phyloP scores from a whole-genome alignment of 2,888 invertebrate species.

The Ectemnius lituratus region DNA sequence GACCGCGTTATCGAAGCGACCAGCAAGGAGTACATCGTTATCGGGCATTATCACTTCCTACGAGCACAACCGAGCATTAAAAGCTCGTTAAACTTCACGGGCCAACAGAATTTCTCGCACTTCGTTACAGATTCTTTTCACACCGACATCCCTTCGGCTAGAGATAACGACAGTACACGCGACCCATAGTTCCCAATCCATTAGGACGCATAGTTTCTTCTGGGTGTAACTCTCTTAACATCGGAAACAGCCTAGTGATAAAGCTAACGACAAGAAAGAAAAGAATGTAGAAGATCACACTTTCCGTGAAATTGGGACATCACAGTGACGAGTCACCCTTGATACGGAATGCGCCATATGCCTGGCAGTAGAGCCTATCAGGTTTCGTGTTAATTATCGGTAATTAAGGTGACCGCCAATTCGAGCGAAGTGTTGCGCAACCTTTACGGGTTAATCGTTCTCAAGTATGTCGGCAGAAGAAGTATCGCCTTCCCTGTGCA shows the following conservation, averaged over 20 bases:
- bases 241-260: neutral
- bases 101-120: conserved; percentile 17
- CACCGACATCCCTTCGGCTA: neutral
- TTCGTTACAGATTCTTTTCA: conserved; percentile 1
- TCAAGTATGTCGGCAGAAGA: neutral
- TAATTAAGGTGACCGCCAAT: conserved; percentile 15
- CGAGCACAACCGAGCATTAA: conserved; percentile 23
- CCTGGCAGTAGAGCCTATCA: neutral
- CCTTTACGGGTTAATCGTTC: conserved; percentile 11
- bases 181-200: conserved; percentile 14
- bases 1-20: conserved; percentile 24
- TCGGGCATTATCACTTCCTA: conserved; percentile 35
- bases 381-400: conserved; percentile 31
- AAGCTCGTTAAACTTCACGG: conserved; percentile 27
- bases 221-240: too few relatives aligned
- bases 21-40: conserved; percentile 26
- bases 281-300: neutral
- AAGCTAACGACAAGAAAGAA: conserved; percentile 11
- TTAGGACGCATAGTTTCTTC: conserved; percentile 14
- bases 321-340: conserved; percentile 19
- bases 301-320: conserved; percentile 27
- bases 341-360: conserved; percentile 19
- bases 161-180: conserved; percentile 10
- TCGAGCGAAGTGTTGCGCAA: conserved; percentile 15
- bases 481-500: conserved; percentile 3